phyloP scores from a whole-genome alignment of 1,140 invertebrate species.

The Riptortus pedestris region DNA sequence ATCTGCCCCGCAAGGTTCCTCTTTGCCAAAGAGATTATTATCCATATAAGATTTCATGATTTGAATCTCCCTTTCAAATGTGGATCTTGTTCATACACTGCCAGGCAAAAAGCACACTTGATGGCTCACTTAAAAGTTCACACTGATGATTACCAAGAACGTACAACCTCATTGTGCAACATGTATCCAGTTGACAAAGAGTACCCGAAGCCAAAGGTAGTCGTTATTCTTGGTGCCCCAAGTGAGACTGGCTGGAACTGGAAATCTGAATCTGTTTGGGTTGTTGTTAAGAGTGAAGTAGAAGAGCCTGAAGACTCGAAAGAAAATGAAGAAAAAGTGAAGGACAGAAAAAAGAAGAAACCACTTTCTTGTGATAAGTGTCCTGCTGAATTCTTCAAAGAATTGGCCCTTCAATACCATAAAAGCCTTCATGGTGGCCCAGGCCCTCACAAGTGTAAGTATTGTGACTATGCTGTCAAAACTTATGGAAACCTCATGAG shows the following conservation, averaged over 20 bases:
- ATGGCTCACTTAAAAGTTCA: conserved; percentile 67
- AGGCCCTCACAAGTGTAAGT: conserved; percentile 60
- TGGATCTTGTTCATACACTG: conserved; percentile 65
- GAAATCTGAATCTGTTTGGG: conserved; percentile 37
- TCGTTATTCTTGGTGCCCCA: conserved; percentile 37
- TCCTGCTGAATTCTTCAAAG: conserved; percentile 57
- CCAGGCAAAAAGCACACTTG: conserved; percentile 55
- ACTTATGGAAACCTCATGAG: conserved; percentile 64
- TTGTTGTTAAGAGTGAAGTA: conserved; percentile 33
- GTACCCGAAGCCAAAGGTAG: conserved; percentile 50
- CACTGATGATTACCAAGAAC: conserved; percentile 66
- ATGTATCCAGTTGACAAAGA: conserved; percentile 50
- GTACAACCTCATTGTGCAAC: conserved; percentile 58
- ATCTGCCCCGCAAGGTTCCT: conserved; percentile 66
- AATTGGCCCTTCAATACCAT: conserved; percentile 59
- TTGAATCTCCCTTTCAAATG: conserved; percentile 53
- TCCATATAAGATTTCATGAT: conserved; percentile 58
- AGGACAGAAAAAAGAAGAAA: conserved; percentile 30
- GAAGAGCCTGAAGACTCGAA: conserved; percentile 8
- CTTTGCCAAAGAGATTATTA: conserved; percentile 51
- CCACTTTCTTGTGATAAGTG: conserved; percentile 51
- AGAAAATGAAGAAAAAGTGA: conserved; percentile 3
- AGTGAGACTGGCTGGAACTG: conserved; percentile 24
- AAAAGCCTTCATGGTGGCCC: conserved; percentile 56
- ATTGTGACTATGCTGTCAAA: conserved; percentile 73